Percentiles rank a stretch among this genome's conserved stretches.
These are phyloP conservation scores for Tetramorium bicarinatum DNA, from an alignment of 2,888 invertebrate genomes.

Conservation along the genomic window DNA sequence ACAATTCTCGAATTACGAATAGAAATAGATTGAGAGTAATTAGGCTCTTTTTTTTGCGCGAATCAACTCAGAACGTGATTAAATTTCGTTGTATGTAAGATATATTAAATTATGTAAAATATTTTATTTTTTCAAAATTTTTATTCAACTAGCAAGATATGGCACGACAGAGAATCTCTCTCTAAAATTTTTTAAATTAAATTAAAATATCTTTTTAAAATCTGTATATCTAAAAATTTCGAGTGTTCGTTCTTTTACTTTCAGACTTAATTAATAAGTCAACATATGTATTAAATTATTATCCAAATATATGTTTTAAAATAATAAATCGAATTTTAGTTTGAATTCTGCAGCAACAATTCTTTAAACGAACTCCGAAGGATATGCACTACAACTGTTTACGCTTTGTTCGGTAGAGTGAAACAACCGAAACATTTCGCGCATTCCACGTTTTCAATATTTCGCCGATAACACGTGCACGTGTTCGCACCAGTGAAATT, in stretches of 20 bases:
- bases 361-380: neutral
- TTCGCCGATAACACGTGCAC: conserved; percentile 29
- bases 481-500: conserved; percentile 61
- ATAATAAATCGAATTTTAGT: neutral
- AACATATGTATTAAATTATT: neutral
- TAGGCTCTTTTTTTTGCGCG: neutral
- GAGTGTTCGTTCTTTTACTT: neutral
- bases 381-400: neutral
- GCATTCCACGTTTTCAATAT: conserved; percentile 11
- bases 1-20: neutral
- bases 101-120: neutral
- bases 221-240: neutral
- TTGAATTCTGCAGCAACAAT: neutral
- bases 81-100: neutral
- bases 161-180: neutral
- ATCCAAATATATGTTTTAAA: neutral
- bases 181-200: neutral
- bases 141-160: neutral
- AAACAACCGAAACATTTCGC: conserved; percentile 28
- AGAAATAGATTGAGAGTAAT: neutral
- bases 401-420: neutral
- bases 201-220: neutral
- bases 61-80: neutral
- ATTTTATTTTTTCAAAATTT: neutral
- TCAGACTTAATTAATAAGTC: neutral